These are phyloP conservation scores for Lissonota sp. DNA, from an alignment of 2,888 invertebrate species.

Conservation along the genomic window DNA sequence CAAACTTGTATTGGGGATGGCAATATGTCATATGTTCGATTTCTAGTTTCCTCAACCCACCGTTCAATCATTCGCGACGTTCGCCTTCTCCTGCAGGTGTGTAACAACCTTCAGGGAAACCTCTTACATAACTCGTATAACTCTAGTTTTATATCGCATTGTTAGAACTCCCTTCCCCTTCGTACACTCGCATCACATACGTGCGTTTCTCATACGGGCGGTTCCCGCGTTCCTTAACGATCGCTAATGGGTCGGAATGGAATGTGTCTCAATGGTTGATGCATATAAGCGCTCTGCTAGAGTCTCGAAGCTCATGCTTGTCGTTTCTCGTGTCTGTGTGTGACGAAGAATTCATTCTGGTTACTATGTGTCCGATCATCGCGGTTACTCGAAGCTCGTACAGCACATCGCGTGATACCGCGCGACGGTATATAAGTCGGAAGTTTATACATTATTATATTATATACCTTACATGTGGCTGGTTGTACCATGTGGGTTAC, in stretches of 20 bases:
- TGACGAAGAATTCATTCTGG: conserved; percentile 25
- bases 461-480: conserved; percentile 38
- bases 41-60: no score
- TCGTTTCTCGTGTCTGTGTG: conserved; percentile 29
- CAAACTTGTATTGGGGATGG: no score
- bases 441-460: conserved; percentile 14
- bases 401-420: conserved; percentile 50
- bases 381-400: conserved; percentile 46
- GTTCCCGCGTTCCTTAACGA: conserved; percentile 65
- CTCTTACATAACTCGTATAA: background rate
- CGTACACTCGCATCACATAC: conserved; percentile 29
- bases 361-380: conserved; percentile 37
- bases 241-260: conserved; percentile 63
- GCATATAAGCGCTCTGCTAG: conserved; percentile 11
- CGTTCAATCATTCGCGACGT: background rate
- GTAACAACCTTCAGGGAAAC: conserved; percentile 14
- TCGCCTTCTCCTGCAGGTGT: background rate
- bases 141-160: conserved; percentile 1
- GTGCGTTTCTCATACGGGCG: conserved; percentile 27
- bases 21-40: no score
- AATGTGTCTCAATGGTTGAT: conserved; percentile 60
- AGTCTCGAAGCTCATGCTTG: conserved; percentile 33
- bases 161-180: background rate
- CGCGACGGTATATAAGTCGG: conserved; percentile 17
- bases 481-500: conserved; percentile 43